Evolutionary conservation across 64 coral and sea anemone genomes (phyloP).

Genomic region (Acropora yongei): DNA sequence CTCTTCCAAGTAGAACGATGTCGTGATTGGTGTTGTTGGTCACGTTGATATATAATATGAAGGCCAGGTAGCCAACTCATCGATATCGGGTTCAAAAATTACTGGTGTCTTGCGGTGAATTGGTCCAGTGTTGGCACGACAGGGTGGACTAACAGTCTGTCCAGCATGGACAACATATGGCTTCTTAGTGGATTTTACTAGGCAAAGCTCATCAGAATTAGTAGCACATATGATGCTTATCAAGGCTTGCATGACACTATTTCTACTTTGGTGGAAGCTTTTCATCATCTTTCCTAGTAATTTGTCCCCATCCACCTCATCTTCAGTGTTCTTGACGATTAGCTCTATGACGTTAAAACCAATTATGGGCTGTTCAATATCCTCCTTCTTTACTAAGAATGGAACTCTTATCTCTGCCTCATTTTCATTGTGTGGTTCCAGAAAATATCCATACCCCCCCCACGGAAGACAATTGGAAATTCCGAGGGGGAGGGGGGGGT

Average conservation of each 20-base stretch:
- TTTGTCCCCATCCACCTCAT: background rate
- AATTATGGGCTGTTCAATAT: conserved; percentile 66
- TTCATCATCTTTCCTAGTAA: background rate
- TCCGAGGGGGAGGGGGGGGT: too few relatives aligned
- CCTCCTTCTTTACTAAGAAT: conserved; percentile 61
- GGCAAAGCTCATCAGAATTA: background rate
- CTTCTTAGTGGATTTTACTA: conserved; percentile 63
- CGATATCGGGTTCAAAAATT: conserved; percentile 53
- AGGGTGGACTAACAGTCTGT: conserved; percentile 46
- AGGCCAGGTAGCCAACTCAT: conserved; percentile 56
- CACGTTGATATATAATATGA: conserved; percentile 30
- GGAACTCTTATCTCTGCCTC: conserved; percentile 30
- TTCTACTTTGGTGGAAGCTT: background rate
- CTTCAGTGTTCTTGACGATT: conserved; percentile 36
- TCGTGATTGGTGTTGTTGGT: conserved; percentile 67
- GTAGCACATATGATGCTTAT: background rate
- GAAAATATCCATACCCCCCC: too few relatives aligned
- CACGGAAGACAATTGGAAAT: too few relatives aligned
- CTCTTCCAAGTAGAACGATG: conserved; percentile 56
- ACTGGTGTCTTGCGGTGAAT: conserved; percentile 35
- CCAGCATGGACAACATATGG: conserved; percentile 34
- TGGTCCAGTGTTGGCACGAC: conserved; percentile 67
- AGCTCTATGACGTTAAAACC: conserved; percentile 76
- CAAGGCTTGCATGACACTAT: background rate
- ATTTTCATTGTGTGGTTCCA: too few relatives aligned